phyloP scores from a whole-genome alignment of 2,888 invertebrate species.

The Nemoura dubitans region DNA sequence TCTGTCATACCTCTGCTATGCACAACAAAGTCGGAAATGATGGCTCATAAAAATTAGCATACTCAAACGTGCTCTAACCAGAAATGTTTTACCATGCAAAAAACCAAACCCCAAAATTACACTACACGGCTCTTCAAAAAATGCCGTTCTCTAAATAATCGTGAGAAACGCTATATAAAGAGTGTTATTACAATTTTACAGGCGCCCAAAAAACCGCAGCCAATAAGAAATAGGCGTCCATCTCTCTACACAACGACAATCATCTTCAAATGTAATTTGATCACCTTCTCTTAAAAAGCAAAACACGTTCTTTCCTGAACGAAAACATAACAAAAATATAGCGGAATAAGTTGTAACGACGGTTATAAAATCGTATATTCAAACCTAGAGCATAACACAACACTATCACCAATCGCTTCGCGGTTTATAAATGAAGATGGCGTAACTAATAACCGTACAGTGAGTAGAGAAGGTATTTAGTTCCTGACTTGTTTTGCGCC shows the following conservation, averaged over 20 bases:
- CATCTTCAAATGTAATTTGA: neutral
- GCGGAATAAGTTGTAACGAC: neutral
- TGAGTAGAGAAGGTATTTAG: neutral
- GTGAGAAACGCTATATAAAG: neutral
- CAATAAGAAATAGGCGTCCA: neutral
- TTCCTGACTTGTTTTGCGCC: neutral
- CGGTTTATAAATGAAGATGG: neutral
- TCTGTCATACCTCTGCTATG: neutral
- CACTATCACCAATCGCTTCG: neutral
- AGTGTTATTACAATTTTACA: neutral
- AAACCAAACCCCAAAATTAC: neutral
- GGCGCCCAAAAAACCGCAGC: neutral
- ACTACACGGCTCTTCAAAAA: neutral
- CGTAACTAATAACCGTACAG: neutral
- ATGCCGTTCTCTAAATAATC: constrained; percentile 2
- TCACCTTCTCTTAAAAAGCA: neutral
- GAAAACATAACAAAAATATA: neutral
- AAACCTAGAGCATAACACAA: neutral
- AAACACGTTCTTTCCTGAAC: neutral
- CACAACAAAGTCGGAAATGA: neutral
- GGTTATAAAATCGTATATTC: neutral
- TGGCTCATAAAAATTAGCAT: neutral
- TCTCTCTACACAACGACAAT: neutral
- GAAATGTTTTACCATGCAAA: neutral
- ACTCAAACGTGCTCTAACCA: neutral